These are phyloP conservation scores for Drosophila azteca DNA, from an alignment of 1,140 invertebrate species.

Conservation along the genomic window DNA sequence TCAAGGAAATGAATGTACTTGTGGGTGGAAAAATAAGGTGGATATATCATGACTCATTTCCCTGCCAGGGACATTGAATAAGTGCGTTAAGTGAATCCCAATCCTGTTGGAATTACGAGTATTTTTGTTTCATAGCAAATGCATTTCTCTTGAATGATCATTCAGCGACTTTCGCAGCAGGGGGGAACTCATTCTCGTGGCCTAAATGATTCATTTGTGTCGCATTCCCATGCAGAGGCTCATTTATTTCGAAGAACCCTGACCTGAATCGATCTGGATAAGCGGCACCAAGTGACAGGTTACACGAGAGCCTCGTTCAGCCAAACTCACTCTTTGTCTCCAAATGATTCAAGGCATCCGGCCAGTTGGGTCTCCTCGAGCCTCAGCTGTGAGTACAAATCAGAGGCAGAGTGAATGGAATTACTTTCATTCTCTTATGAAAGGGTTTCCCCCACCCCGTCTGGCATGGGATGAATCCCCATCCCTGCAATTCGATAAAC, in stretches of 20 bases:
- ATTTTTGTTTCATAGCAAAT: no score
- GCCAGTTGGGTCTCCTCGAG: slow-evolving; percentile 7
- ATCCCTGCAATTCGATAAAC: slow-evolving; percentile 16
- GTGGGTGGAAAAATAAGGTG: no score
- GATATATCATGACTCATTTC: no score
- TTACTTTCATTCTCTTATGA: background rate
- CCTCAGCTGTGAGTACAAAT: background rate
- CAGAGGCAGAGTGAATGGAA: background rate
- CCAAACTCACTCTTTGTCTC: slow-evolving; percentile 13
- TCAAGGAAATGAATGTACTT: no score
- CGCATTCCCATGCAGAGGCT: slow-evolving; percentile 16
- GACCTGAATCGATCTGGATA: slow-evolving; percentile 44
- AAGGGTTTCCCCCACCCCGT: slow-evolving; percentile 1
- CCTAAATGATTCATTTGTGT: slow-evolving; percentile 23
- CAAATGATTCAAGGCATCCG: no score
- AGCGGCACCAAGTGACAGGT: slow-evolving; percentile 12
- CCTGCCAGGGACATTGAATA: no score
- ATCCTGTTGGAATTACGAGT: no score
- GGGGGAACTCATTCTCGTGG: background rate
- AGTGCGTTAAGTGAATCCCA: no score
- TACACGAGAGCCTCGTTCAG: background rate
- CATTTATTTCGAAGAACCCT: slow-evolving; percentile 35
- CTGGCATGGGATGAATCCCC: background rate
- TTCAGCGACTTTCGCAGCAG: no score
- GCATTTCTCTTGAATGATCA: background rate